These are phyloP conservation scores for Typhlichthys eigenmanni DNA, from an alignment of 2,797 vertebrate species.

Conservation along the genomic window DNA sequence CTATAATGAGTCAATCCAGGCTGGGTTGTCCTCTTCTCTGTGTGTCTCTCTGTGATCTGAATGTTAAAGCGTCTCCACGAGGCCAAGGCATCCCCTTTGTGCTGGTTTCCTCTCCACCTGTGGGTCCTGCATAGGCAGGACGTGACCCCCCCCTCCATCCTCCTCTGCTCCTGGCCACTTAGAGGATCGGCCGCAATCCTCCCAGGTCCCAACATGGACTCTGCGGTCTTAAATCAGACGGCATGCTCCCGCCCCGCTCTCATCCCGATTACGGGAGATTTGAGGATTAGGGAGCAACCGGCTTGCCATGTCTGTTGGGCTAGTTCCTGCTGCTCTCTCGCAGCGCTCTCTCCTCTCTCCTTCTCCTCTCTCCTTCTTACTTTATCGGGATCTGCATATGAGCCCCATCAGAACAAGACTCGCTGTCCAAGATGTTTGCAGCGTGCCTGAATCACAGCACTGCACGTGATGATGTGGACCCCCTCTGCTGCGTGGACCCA, in stretches of 20 bases:
- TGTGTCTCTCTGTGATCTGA: neutral
- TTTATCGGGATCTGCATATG: constrained; percentile 10
- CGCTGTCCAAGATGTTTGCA: constrained; percentile 30
- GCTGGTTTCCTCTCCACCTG: constrained; percentile 36
- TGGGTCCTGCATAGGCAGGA: constrained; percentile 32
- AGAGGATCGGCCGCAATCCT: constrained; percentile 50
- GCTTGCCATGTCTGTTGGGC: constrained; percentile 51
- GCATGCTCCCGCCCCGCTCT: constrained; percentile 66
- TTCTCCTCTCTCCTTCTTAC: constrained; percentile 1
- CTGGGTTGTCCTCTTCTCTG: constrained; percentile 36
- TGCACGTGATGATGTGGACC: constrained; percentile 30
- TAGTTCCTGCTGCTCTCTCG: constrained; percentile 1
- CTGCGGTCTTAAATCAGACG: constrained; percentile 69
- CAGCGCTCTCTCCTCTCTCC: neutral
- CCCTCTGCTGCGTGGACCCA: constrained; percentile 34
- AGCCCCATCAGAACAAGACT: constrained; percentile 53
- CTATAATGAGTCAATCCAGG: constrained; percentile 40
- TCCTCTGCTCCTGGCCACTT: constrained; percentile 53
- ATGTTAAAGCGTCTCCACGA: constrained; percentile 3
- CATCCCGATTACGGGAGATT: constrained; percentile 84
- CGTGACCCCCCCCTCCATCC: constrained; percentile 44
- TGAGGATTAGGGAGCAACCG: constrained; percentile 77
- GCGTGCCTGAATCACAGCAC: constrained; percentile 45
- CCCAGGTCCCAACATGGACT: constrained; percentile 72
- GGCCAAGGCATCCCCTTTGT: constrained; percentile 49